Percentiles rank a stretch among this genome's conserved stretches.
Conservation (phyloP, 2,797 vertebrate genomes). For the Hozukius guyotensis region DNA sequence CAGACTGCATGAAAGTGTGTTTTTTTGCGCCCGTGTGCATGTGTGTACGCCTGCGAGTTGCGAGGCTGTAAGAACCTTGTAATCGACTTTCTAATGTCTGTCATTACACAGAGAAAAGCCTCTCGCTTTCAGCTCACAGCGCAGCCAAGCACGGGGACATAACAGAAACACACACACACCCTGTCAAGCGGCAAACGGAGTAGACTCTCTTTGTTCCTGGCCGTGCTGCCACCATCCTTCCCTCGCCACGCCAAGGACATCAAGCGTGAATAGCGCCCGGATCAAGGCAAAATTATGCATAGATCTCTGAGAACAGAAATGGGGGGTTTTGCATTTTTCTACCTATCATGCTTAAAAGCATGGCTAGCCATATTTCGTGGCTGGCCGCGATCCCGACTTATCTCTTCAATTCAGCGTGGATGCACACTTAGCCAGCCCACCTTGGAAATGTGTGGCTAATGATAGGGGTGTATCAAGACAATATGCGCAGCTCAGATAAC, state of each 20-base stretch:
- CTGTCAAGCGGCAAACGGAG: conserved; percentile 42
- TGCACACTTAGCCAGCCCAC: conserved; percentile 47
- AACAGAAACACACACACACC: conserved; percentile 35
- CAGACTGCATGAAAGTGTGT: not conserved
- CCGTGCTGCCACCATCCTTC: conserved; percentile 40
- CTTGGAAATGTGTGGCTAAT: conserved; percentile 60
- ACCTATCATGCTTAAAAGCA: conserved; percentile 48
- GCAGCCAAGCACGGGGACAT: conserved; percentile 47
- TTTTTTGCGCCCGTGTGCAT: not conserved
- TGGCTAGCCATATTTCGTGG: not conserved
- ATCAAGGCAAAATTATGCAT: conserved; percentile 68
- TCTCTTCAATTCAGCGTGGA: conserved; percentile 55
- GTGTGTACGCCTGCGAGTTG: conserved; percentile 21
- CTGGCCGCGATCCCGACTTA: conserved; percentile 44
- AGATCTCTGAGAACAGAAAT: conserved; percentile 51
- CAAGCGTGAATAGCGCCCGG: conserved; percentile 47
- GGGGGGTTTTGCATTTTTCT: conserved; percentile 41
- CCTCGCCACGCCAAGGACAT: conserved; percentile 53
- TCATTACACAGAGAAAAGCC: conserved; percentile 69
- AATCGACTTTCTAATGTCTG: conserved; percentile 76
- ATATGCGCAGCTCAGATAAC: conserved; percentile 65
- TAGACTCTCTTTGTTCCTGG: conserved; percentile 60
- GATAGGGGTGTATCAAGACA: conserved; percentile 63
- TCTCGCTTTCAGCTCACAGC: conserved; percentile 53
- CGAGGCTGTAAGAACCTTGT: conserved; percentile 58